Percentiles rank a stretch among this genome's conserved stretches.
phyloP scores from a whole-genome alignment of 2,888 invertebrate species.

The Troides aeacus region DNA sequence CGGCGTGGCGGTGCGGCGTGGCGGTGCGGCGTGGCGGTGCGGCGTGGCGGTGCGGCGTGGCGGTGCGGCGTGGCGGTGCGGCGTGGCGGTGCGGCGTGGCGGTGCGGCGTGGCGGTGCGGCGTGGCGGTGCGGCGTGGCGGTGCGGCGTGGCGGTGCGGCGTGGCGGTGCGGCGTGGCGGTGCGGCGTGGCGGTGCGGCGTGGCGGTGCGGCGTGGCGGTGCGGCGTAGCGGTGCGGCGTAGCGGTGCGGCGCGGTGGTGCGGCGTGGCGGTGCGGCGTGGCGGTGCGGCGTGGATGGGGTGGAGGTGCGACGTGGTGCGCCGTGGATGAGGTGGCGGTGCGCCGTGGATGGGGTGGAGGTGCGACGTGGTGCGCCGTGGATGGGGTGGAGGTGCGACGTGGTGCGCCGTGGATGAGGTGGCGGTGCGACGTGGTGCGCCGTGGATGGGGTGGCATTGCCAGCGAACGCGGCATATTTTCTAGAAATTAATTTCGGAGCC shows the following conservation, averaged over 20 bases:
- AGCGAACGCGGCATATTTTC: conserved; percentile 12
- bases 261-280: too few species aligned
- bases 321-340: too few species aligned
- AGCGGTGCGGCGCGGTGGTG: too few species aligned
- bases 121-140: too few species aligned
- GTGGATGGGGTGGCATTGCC: background rate
- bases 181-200: too few species aligned
- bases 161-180: too few species aligned
- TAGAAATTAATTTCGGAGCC: conserved; percentile 25
- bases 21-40: background rate
- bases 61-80: background rate
- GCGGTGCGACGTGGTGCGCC: background rate
- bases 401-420: background rate
- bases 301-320: background rate
- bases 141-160: too few species aligned
- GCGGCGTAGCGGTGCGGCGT: too few species aligned
- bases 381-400: background rate
- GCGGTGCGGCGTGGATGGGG: background rate
- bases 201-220: too few species aligned
- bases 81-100: background rate
- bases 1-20: background rate
- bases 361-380: background rate
- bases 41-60: background rate
- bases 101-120: background rate
- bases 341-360: background rate